Base-by-base conservation (phyloP, 2,113 vertebrate species). In the Corythornis vintsioides region DNA sequence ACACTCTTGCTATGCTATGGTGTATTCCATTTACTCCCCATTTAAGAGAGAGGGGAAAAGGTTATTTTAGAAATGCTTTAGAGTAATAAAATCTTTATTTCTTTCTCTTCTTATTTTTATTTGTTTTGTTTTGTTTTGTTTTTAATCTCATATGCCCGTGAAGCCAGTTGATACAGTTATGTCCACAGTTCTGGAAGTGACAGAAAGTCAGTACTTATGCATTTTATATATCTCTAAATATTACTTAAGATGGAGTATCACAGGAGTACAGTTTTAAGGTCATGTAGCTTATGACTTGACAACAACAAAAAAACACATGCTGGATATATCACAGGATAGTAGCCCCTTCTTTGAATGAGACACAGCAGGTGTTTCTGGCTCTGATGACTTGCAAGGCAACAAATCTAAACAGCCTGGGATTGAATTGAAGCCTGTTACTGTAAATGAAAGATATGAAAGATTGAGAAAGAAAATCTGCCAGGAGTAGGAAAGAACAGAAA, bases 41-140 rank as follows among this genome's bases (percentile, higher is more conserved):
- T 94, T 95, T 91, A 88, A 89, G 64, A 79, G 67, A 95, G 81
- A 95, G 80, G 76, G 86, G 63, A 45, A 91, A 96, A 93, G 93
- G 88, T 93, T 94, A 95, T 93, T 97, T 83, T 91, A 91, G 69
- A 96, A 96, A 95, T 94, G 89, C 80, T 96, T 95, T 42, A 79
- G 53, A 92, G 92, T 88, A 91, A 94, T 95, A 95, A 96, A 94
- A 94, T 72, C 70, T 96, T 95, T 89, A 94, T 86, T 90, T 82
- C 82, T 92, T 86, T 86, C 83, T 67, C 9, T 76, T 92, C 92
- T 95, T 95, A n/a, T 77, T 92, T 93, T 95, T 95, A 38, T 11
- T 38, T 38, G 38, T 10, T 38, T 38, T 38, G 38, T 9, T 38
- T 38, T 38, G 38, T 10, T 38, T 38, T 38, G 38, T 10, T 94